Evolutionary conservation across 1,140 invertebrate genomes (phyloP), one percentile per base, ranked within the genome.

Genomic region (Drosophila simulans): DNA sequence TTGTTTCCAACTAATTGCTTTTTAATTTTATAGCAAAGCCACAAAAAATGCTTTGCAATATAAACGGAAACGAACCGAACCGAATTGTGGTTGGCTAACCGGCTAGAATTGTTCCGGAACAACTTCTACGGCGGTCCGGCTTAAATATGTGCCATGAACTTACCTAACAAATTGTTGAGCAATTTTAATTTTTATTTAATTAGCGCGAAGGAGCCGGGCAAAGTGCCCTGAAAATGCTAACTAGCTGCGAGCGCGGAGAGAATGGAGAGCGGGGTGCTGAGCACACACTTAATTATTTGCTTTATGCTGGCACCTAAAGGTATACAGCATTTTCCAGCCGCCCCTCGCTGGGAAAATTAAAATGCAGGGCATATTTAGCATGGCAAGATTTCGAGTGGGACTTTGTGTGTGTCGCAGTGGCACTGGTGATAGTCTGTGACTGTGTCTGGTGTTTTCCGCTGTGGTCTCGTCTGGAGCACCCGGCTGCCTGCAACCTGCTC

Each of bases 131-230:
- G 8, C 20, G 5, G 51, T 42, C 12, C 56, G 35, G 65, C 48
- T 42, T 57, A 58, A 48, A 74, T 59, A 45, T 45, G 58, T 55
- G 72, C 74, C 57, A 45, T 79, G 62, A 88, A 79, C 58, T 83
- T 79, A 43, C 65, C 54, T 37, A 20, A 62, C 75, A 86, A 88
- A 88, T 88, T 83, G 75, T 59, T 72, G 40, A 65, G 66, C 80
- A 82, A 89, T 65, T 88, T 82, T 77, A 72, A 89, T 88, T 88
- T 88, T 80, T 80, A 89, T 88, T 88, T 88, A 88, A 89, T 88
- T 88, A 72, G 60, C 60, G 53, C n/a, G 15, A 11, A 49, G 37
- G 37, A 52, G 51, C 34, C 51, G 20, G 54, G 42, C 34, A 57
- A 66, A 71, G 58, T 53, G 73, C 68, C 66, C 64, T 74, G 58